These are phyloP conservation scores for Caiman crocodilus DNA, from an alignment of 2,797 vertebrate genomes.

Conservation along the genomic window DNA sequence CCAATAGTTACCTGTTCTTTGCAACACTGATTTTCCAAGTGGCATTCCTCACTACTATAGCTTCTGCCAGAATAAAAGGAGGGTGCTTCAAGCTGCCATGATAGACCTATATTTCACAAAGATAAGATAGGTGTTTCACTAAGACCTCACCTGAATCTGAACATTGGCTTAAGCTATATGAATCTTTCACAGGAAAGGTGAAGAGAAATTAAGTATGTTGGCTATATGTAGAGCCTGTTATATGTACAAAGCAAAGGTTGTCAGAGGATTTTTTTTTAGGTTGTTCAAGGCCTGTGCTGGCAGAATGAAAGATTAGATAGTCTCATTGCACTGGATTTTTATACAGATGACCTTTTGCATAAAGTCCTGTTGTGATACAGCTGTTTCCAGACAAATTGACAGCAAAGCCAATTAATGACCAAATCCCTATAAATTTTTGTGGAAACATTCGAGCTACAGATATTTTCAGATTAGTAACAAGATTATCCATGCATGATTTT, in stretches of 20 bases:
- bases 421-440: not conserved
- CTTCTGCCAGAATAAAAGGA: not conserved
- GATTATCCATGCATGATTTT: not conserved
- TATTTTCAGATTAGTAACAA: not conserved
- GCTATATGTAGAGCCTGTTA: not conserved
- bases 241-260: not conserved
- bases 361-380: conserved; percentile 21
- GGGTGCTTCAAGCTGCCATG: not conserved
- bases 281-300: not conserved
- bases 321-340: not conserved
- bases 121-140: not conserved
- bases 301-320: not conserved
- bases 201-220: not conserved
- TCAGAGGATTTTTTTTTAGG: not conserved
- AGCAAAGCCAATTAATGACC: not conserved
- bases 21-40: not conserved
- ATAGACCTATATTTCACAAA: not conserved
- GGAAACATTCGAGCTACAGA: not conserved
- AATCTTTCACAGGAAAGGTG: not conserved
- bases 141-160: not conserved
- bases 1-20: fast-evolving
- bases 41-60: not conserved
- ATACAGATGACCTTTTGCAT: not conserved
- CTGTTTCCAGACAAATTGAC: not conserved
- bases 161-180: fast-evolving